phyloP scores from a whole-genome alignment of 2,888 invertebrate species.

The Pandemis cinnamomeana region DNA sequence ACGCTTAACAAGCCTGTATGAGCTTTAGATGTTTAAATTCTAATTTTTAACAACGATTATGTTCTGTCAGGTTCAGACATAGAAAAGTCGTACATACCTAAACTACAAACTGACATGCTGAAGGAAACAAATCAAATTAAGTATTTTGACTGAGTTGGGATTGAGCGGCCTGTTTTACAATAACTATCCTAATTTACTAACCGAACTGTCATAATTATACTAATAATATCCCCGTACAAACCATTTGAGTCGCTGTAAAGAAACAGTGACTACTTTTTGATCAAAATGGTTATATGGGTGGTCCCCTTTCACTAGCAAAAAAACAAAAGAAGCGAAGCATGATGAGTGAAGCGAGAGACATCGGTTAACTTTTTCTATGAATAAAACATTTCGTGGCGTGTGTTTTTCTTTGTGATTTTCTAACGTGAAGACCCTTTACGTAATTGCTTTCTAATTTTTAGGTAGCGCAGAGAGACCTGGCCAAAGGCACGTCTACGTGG shows the following conservation, averaged over 20 bases:
- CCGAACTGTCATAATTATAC: constrained; percentile 20
- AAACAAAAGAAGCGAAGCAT: constrained; percentile 12
- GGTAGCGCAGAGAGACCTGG: constrained; percentile 94
- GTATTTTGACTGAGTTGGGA: constrained; percentile 59
- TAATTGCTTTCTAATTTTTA: constrained; percentile 55
- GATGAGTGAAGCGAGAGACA: constrained; percentile 15
- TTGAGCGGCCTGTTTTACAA: neutral
- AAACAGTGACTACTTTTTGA: too few relatives aligned
- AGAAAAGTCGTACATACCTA: constrained; percentile 66
- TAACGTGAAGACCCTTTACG: neutral
- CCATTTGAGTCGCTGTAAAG: too few relatives aligned
- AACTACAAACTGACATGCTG: constrained; percentile 75
- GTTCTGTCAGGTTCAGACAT: constrained; percentile 74
- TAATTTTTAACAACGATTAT: constrained; percentile 30
- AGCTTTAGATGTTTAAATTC: constrained; percentile 8
- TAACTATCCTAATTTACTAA: constrained; percentile 31
- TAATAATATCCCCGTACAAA: constrained; percentile 7
- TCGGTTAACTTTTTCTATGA: neutral
- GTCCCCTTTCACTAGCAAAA: constrained; percentile 16
- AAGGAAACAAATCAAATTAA: constrained; percentile 79
- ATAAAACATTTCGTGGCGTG: neutral
- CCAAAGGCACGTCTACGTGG: constrained; percentile 94
- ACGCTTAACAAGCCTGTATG: neutral
- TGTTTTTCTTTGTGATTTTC: constrained; percentile 7
- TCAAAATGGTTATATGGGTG: too few relatives aligned